Evolutionary conservation across 2,888 invertebrate species (phyloP).

Genomic region (Seladonia tumulorum): DNA sequence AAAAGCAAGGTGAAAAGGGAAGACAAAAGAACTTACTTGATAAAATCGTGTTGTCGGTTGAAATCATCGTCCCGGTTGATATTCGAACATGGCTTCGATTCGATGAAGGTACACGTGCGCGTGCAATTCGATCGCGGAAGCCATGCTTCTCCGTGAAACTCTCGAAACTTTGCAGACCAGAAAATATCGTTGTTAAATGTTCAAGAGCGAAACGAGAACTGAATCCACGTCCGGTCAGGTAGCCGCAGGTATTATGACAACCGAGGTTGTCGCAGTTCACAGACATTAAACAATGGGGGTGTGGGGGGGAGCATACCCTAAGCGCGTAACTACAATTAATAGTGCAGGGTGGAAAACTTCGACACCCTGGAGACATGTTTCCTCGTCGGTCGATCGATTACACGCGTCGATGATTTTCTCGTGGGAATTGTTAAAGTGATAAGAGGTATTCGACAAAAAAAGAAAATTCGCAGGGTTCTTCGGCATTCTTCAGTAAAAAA

Average conservation of each 20-base stretch:
- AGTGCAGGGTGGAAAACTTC: not conserved
- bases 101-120: not conserved
- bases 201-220: slow-evolving; percentile 2
- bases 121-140: not conserved
- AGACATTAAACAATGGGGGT: not conserved
- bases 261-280: not conserved
- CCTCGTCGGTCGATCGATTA: not conserved
- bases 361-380: not conserved
- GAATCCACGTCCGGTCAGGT: not conserved
- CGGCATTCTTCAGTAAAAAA: no score
- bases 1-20: no score
- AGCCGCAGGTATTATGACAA: slow-evolving; percentile 5
- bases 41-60: no score
- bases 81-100: not conserved
- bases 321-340: not conserved
- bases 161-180: slow-evolving; percentile 2
- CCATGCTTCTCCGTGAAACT: not conserved
- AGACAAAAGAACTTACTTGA: no score
- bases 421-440: not conserved
- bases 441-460: not conserved
- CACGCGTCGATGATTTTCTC: not conserved
- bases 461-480: not conserved
- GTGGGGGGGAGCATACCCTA: not conserved
- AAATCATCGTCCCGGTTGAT: not conserved
- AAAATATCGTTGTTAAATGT: slow-evolving; percentile 17